These are phyloP conservation scores for Drosophila santomea DNA, from an alignment of 1,140 invertebrate genomes.

Conservation along the genomic window DNA sequence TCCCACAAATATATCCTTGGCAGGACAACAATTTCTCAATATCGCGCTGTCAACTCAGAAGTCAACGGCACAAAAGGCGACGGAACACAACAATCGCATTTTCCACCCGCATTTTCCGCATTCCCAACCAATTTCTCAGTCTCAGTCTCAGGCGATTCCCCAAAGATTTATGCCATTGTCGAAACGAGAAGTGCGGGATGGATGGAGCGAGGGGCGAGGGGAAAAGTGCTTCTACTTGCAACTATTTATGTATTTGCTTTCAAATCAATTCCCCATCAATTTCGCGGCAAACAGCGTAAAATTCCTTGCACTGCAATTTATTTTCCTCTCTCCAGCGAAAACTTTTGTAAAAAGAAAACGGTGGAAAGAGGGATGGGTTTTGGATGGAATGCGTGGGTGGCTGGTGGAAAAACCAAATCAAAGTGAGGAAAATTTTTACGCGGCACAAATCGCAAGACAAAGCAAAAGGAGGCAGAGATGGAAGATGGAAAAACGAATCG, in stretches of 20 bases:
- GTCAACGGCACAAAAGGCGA: slow-evolving; percentile 22
- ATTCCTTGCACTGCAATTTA: slow-evolving; percentile 79
- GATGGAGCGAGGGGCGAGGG: neutral
- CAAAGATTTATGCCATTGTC: slow-evolving; percentile 55
- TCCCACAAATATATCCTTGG: slow-evolving; percentile 27
- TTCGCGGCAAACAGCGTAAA: slow-evolving; percentile 73
- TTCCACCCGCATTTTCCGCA: slow-evolving; percentile 31
- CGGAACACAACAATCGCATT: slow-evolving; percentile 59
- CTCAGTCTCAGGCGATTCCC: slow-evolving; percentile 26
- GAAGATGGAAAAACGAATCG: slow-evolving; percentile 28
- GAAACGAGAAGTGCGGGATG: neutral
- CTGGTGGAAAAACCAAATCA: slow-evolving; percentile 19
- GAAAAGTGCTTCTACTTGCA: slow-evolving; percentile 40
- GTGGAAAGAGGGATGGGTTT: too few relatives aligned
- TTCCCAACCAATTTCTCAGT: slow-evolving; percentile 54
- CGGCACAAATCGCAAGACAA: slow-evolving; percentile 44
- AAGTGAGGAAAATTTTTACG: slow-evolving; percentile 47
- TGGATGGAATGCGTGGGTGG: neutral
- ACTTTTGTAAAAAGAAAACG: slow-evolving; percentile 22
- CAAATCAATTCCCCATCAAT: slow-evolving; percentile 82
- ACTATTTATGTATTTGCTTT: slow-evolving; percentile 82
- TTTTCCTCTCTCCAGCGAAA: slow-evolving; percentile 63
- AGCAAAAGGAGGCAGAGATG: slow-evolving; percentile 7
- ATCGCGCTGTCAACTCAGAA: slow-evolving; percentile 44
- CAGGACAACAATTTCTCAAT: slow-evolving; percentile 49